These are phyloP conservation scores for Triplophysa tibetana DNA, from an alignment of 2,113 vertebrate genomes.

Conservation along the genomic window DNA sequence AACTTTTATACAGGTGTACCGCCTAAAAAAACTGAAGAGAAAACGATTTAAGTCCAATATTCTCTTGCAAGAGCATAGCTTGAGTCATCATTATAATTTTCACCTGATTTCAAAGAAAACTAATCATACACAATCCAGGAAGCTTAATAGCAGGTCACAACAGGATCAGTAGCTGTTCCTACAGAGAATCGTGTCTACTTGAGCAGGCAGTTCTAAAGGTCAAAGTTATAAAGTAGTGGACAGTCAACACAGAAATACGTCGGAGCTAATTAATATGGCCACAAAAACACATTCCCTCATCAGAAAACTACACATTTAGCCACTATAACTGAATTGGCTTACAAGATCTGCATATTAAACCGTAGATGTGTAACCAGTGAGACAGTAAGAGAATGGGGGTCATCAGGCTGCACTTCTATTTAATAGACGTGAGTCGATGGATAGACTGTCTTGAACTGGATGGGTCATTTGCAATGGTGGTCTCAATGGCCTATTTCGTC, in stretches of 20 bases:
- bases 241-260: constrained; percentile 17
- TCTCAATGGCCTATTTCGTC: constrained; percentile 47
- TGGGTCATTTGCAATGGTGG: constrained; percentile 42
- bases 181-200: neutral
- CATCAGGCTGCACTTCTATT: constrained; percentile 27
- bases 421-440: constrained; percentile 28
- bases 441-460: constrained; percentile 41
- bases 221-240: constrained; percentile 4
- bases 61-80: neutral
- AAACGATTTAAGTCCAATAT: neutral
- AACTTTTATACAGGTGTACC: too few relatives aligned
- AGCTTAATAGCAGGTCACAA: neutral
- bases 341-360: constrained; percentile 27
- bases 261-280: constrained; percentile 34
- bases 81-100: neutral
- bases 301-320: neutral
- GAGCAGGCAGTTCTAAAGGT: constrained; percentile 25
- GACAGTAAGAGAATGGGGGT: neutral
- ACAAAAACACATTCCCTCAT: constrained; percentile 17
- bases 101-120: neutral
- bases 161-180: constrained; percentile 7
- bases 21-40: neutral
- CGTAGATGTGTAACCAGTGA: constrained; percentile 5
- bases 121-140: neutral
- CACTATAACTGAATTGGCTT: constrained; percentile 29